Evolutionary conservation across 2,113 vertebrate genomes (phyloP), one percentile per base, ranked within the genome.

Genomic region (Sebastes schlegelii): DNA sequence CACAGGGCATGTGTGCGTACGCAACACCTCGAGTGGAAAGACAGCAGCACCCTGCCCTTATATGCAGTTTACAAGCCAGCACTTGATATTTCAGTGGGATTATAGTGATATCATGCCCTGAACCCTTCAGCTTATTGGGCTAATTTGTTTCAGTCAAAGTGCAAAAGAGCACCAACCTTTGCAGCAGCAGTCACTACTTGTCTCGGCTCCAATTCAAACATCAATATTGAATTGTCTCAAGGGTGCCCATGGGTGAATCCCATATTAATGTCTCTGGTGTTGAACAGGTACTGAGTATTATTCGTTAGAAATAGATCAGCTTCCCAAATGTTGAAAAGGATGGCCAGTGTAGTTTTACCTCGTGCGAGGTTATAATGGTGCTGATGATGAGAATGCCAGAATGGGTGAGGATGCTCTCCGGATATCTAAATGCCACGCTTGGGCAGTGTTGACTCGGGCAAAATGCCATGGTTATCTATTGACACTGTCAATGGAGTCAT

Each of bases 351-450:
- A 58, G 63, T 75, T 88, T 79, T 60, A 75, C 61, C 70, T 46
- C 46, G 34, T 60, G 73, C 4, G 65, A 74, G 46, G 23, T 74
- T 46, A 74, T 85, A 72, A 85, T 83, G 26, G 49, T 55, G 72
- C 42, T 45, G 72, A 68, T 92, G 70, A 83, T 66, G 8, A 85
- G 71, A 72, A 43, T 55, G 51, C 26, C 57, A 52, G 34, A 77
- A 61, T 52, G 49, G 69, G 52, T 51, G 48, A 69, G 52, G 62
- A 54, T 42, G 58, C 52, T 82, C 68, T 78, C 61, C 58, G 49
- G 55, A 74, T 68, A 54, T 83, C 34, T 88, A 89, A 93, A 93
- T 91, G 82, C 49, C 86, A 90, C 2, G 19, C 26, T 71, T 66
- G 52, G 45, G 60, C 45, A 61, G 46, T 77, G 84, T 91, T 85